Conservation (phyloP, 1,140 invertebrate genomes). For the Bemisia tabaci region DNA sequence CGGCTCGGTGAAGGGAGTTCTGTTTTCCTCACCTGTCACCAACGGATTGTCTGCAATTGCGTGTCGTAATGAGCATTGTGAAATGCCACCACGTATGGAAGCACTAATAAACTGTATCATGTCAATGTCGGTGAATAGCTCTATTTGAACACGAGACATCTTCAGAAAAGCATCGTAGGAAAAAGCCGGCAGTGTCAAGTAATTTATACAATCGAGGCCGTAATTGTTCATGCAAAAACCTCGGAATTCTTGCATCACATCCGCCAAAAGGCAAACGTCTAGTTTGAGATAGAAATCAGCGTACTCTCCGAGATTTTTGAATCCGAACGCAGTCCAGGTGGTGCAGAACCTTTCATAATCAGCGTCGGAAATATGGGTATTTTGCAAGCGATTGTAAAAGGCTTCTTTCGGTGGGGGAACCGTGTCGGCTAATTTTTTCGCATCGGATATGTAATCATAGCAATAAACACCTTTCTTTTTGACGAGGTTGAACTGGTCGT, state of each 20-base stretch:
- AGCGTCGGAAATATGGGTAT: constrained; percentile 22
- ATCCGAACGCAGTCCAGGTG: constrained; percentile 30
- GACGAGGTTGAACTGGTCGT: constrained; percentile 16
- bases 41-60: constrained; percentile 30
- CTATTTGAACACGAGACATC: constrained; percentile 24
- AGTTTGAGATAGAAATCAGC: constrained; percentile 33
- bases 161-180: constrained; percentile 28
- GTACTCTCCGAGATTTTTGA: constrained; percentile 30
- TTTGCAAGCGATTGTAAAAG: constrained; percentile 29
- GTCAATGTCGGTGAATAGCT: constrained; percentile 31
- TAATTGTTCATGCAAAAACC: constrained; percentile 34
- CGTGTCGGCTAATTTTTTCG: constrained; percentile 23
- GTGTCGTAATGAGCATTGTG: constrained; percentile 26
- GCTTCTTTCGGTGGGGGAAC: constrained; percentile 24
- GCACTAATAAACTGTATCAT: constrained; percentile 29
- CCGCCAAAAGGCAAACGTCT: constrained; percentile 30
- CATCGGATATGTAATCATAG: constrained; percentile 22
- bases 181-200: constrained; percentile 14
- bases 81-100: constrained; percentile 30
- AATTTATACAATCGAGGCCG: too few relatives aligned
- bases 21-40: constrained; percentile 31
- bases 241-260: constrained; percentile 27
- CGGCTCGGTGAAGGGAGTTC: too few relatives aligned
- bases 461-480: constrained; percentile 23
- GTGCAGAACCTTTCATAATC: constrained; percentile 31